Base-by-base conservation (phyloP, 1,140 invertebrate species). In the Aphelenchoides fujianensis region DNA sequence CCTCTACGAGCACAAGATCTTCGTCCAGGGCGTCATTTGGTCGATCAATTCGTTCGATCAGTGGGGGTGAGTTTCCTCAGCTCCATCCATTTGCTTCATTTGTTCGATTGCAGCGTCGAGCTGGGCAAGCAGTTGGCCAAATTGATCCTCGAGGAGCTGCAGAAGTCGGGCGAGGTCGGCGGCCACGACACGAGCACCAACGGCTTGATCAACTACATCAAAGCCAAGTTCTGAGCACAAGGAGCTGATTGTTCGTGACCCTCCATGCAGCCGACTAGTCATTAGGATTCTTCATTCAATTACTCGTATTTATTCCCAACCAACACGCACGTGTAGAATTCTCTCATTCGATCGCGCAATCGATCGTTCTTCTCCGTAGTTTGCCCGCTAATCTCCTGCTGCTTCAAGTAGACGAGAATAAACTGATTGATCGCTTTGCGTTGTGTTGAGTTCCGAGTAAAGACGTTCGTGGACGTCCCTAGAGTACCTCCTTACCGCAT, bases 31-130 rank as follows among this genome's bases (percentile, higher is more conserved):
- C 69, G 89, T 95, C 16, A 94, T 99, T 79, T 99, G 97, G 97
- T 92, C 97, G 85, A 97, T 99, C 80, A 99, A 99, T 86, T 98
- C 95, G 0, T 99, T 91, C 86, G 97, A 99, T 88, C 97, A 99
- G 86, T 99, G 95, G 95, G 97, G 96, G 91, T 92, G 88, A 88
- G 88, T 86, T 54, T 19, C n/a, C n/a, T n/a, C n/a, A n/a, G n/a
- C n/a, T n/a, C 23, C n/a, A 3, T 34, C 23, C 53, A 70, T 69
- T 68, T 32, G 7, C 41, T 53, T 23, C 0, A 73, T 76, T n/a
- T 74, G 27, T n/a, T 73, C 64, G 77, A n/a, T 81, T 86, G 71
- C 78, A 91, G 91, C 55, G 96, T 98, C 70, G 97, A 99, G 86
- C 88, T 99, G 55, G 97, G 96, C 28, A 99, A 99, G 86, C 93